Evolutionary conservation across 2,888 invertebrate genomes (phyloP), one percentile per base, ranked within the genome.

Genomic region (Folsomia manolachei): DNA sequence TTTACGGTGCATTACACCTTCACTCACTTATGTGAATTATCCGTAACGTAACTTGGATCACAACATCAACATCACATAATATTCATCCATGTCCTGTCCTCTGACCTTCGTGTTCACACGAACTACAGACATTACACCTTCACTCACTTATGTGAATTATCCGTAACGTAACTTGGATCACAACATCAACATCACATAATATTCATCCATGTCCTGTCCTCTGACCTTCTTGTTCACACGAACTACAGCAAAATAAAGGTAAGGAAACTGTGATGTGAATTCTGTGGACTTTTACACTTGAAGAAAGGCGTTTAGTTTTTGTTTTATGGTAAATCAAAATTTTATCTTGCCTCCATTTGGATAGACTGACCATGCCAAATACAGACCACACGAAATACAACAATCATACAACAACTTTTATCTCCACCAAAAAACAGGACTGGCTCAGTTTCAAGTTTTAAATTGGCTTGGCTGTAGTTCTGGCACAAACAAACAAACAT

Each of bases 1-100:
- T 66, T 64, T 62, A 62, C 24, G 62, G 62, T 62, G 11, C 39
- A 56, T 56, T 56, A 39, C 21, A 25, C 63, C 63, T 63, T 18
- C 4, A 18, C 9, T 51, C 18, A 51, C 18, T 51, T n/a, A n/a
- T n/a, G n/a, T n/a, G n/a, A n/a, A n/a, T n/a, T n/a, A n/a, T n/a
- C n/a, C n/a, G n/a, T n/a, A n/a, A 18, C 18, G 56, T 56, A 56
- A 56, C 18, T 19, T 56, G 18, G 18, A 56, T 56, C 56, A 56
- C 56, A 56, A 7, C 56, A 56, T 56, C 18, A 39, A 14, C 39
- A 39, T 39, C 56, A 14, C 4, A 7, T n/a, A 27, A 27, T 27
- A 63, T n/a, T n/a, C 56, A 56, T n/a, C 4, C 63, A 62, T 63
- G 63, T 25, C 63, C 63, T 63, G 63, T 25, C 63, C 63, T 63